phyloP scores from a whole-genome alignment of 2,888 invertebrate genomes.

The Apoda limacodes region DNA sequence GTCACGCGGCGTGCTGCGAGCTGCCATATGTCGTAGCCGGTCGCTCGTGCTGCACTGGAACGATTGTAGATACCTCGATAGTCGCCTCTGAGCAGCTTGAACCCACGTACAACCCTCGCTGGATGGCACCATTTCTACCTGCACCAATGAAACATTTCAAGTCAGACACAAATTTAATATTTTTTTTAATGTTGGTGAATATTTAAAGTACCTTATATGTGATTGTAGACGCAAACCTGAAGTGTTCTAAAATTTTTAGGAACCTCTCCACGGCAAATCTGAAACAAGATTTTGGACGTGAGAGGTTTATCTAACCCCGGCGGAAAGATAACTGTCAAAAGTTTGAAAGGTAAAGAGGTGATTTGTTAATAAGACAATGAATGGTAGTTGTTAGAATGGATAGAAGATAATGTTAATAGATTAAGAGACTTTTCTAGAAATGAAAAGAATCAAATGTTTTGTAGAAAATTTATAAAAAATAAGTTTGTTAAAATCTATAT shows the following conservation, averaged over 20 bases:
- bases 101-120: slow-evolving; percentile 30
- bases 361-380: too few species aligned
- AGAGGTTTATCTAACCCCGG: too few species aligned
- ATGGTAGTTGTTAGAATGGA: too few species aligned
- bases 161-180: not conserved
- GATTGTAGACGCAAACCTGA: slow-evolving; percentile 46
- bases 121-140: slow-evolving; percentile 43
- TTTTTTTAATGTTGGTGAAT: not conserved
- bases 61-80: slow-evolving; percentile 34
- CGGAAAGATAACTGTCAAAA: too few species aligned
- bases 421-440: too few species aligned
- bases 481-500: too few species aligned
- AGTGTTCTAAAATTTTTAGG: slow-evolving; percentile 48
- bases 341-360: too few species aligned
- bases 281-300: too few species aligned
- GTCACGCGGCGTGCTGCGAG: slow-evolving; percentile 30
- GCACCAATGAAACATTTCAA: slow-evolving; percentile 4
- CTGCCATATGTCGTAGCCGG: slow-evolving; percentile 36
- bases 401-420: too few species aligned
- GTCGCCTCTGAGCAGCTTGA: slow-evolving; percentile 27
- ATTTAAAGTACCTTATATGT: slow-evolving; percentile 53
- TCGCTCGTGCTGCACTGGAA: slow-evolving; percentile 34
- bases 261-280: slow-evolving; percentile 53
- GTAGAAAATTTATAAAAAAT: too few species aligned
- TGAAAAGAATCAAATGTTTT: too few species aligned